Conservation (phyloP, 2,888 invertebrate genomes). For the Hypsopygia costalis region DNA sequence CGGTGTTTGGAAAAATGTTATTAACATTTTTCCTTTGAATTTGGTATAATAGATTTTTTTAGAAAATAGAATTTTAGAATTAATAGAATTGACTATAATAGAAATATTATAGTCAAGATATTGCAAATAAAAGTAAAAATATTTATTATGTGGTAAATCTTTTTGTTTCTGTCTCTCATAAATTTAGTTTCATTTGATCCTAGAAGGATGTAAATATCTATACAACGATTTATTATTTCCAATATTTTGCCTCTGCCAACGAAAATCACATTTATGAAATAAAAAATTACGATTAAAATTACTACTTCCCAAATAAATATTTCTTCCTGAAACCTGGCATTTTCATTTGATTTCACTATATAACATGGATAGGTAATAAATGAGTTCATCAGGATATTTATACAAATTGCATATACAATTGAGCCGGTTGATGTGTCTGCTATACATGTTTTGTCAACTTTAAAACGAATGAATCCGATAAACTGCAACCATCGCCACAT, state of each 20-base stretch:
- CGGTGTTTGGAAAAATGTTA: background rate
- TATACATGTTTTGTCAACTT: slow-evolving; percentile 36
- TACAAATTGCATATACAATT: slow-evolving; percentile 26
- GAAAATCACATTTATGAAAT: slow-evolving; percentile 38
- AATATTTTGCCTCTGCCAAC: slow-evolving; percentile 31
- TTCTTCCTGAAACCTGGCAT: slow-evolving; percentile 36
- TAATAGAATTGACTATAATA: slow-evolving; percentile 24
- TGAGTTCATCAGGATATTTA: slow-evolving; percentile 24
- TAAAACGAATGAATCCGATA: slow-evolving; percentile 42
- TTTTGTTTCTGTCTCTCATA: slow-evolving; percentile 38
- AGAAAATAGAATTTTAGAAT: slow-evolving; percentile 39
- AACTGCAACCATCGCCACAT: slow-evolving; percentile 27
- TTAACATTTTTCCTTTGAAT: too few species aligned
- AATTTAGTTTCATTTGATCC: slow-evolving; percentile 49
- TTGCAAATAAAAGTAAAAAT: slow-evolving; percentile 22
- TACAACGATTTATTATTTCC: slow-evolving; percentile 31
- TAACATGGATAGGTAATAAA: slow-evolving; percentile 31
- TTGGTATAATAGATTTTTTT: too few species aligned
- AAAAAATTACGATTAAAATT: slow-evolving; percentile 27
- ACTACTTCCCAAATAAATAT: slow-evolving; percentile 31
- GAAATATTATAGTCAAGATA: background rate
- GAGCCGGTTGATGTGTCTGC: slow-evolving; percentile 27
- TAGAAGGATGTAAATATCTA: slow-evolving; percentile 46
- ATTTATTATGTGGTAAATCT: slow-evolving; percentile 13
- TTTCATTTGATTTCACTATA: slow-evolving; percentile 23